Percentiles rank a stretch among this genome's conserved stretches.
Conservation (phyloP, 2,797 vertebrate genomes). For the Cyprinodon diabolis region DNA sequence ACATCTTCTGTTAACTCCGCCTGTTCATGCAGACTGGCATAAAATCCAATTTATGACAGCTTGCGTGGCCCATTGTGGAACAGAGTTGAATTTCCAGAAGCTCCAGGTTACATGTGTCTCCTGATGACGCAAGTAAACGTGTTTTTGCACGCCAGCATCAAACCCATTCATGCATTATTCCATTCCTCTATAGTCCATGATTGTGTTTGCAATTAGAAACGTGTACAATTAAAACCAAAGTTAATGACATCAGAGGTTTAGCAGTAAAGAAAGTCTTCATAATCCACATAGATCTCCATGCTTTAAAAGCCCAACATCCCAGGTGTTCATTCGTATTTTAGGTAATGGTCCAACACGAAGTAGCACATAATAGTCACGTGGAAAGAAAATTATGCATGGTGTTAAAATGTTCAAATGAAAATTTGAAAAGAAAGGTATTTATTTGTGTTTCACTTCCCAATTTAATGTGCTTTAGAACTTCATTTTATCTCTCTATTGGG, state of each 20-base stretch:
- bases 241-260: neutral
- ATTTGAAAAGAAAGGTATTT: neutral
- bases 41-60: neutral
- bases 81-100: slow-evolving; percentile 57
- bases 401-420: neutral
- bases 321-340: neutral
- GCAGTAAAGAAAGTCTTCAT: neutral
- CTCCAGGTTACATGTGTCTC: slow-evolving; percentile 47
- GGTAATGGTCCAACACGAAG: neutral
- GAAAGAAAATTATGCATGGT: neutral
- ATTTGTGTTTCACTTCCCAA: neutral
- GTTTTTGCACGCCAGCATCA: slow-evolving; percentile 8
- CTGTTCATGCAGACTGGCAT: neutral
- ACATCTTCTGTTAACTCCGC: neutral
- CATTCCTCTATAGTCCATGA: neutral
- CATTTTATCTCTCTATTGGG: neutral
- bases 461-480: neutral
- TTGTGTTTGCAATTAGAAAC: neutral
- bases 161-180: neutral
- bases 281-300: too few relatives aligned
- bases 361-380: neutral
- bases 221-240: neutral
- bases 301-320: neutral
- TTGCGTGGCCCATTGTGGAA: neutral
- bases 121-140: slow-evolving; percentile 14